Conservation (phyloP, 1,140 invertebrate genomes). For the Tribolium castaneum region DNA sequence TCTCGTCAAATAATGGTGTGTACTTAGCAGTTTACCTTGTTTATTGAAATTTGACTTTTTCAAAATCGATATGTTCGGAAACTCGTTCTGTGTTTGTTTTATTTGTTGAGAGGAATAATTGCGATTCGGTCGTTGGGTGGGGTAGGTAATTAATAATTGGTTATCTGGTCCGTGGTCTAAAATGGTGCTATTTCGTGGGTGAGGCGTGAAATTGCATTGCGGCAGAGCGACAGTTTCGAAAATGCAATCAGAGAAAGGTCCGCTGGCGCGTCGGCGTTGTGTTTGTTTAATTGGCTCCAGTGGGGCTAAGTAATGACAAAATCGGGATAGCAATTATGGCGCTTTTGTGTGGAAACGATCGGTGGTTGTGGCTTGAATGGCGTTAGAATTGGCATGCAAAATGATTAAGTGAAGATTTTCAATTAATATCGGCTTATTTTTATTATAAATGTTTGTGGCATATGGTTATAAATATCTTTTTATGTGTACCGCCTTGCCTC, state of each 20-base stretch:
- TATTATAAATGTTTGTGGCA: constrained; percentile 48
- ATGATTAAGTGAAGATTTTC: constrained; percentile 38
- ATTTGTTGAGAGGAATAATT: neutral
- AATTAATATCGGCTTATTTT: constrained; percentile 41
- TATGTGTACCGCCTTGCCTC: constrained; percentile 46
- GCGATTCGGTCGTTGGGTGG: constrained; percentile 8
- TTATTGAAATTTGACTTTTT: no score
- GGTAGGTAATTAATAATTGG: constrained; percentile 29
- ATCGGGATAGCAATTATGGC: constrained; percentile 10
- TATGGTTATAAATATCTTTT: constrained; percentile 51
- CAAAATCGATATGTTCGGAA: neutral
- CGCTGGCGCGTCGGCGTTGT: neutral
- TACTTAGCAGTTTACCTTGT: no score
- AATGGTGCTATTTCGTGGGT: constrained; percentile 20
- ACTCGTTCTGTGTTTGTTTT: neutral
- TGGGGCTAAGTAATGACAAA: neutral
- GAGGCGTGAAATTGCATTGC: constrained; percentile 26
- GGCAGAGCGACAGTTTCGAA: constrained; percentile 29
- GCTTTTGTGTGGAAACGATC: constrained; percentile 29
- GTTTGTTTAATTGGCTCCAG: constrained; percentile 38
- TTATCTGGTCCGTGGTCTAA: constrained; percentile 30
- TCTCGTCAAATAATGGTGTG: no score
- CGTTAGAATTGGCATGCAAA: constrained; percentile 37
- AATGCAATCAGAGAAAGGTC: neutral
- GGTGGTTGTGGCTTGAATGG: constrained; percentile 25